Evolutionary conservation across 2,888 invertebrate genomes (phyloP), one percentile per base, ranked within the genome.

Genomic region (Chydorus sphaericus): DNA sequence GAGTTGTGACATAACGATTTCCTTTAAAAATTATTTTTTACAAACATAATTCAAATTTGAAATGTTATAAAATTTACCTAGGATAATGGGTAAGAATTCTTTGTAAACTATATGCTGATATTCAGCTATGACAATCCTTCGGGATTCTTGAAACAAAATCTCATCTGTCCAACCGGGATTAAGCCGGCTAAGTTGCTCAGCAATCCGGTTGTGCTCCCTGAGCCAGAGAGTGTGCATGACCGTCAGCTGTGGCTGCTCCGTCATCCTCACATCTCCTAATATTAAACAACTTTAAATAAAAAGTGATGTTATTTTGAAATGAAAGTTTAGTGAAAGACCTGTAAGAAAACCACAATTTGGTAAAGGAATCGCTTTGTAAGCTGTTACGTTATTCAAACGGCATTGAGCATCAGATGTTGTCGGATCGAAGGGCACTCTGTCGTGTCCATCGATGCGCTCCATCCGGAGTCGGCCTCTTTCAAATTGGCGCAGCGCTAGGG

Each of bases 401-500:
- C n/a, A n/a, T n/a, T n/a, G 44, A 44, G 44, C 28, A 20, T 26
- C 26, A 26, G 23, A 26, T 1, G 57, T 33, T 14, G 44, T 48
- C 11, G 48, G 37, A 28, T 48, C 33, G 23, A 33, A 16, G 14
- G 48, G 48, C 20, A 55, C 28, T 6, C 30, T 30, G 20, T 31
- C 36, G 30, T 31, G 49, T 18, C 55, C 49, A 23, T 33, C 38
- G 29, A 36, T 23, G 10, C 48, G 31, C 20, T 48, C 23, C 10
- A 37, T 31, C 7, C 33, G 30, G 1, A 55, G 49, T 18, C 54
- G 30, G 0, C 90, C 90, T 1, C 81, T 81, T 48, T 73, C 71
- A 63, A 78, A 77, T 8, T 80, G 75, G 6, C 90, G 75, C 20
- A 89, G 71, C 29, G 77, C 77, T 8, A 74, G 72, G 16, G 81